Base-by-base conservation (phyloP, 2,888 invertebrate species). In the Lepidocyrtoides sp. region DNA sequence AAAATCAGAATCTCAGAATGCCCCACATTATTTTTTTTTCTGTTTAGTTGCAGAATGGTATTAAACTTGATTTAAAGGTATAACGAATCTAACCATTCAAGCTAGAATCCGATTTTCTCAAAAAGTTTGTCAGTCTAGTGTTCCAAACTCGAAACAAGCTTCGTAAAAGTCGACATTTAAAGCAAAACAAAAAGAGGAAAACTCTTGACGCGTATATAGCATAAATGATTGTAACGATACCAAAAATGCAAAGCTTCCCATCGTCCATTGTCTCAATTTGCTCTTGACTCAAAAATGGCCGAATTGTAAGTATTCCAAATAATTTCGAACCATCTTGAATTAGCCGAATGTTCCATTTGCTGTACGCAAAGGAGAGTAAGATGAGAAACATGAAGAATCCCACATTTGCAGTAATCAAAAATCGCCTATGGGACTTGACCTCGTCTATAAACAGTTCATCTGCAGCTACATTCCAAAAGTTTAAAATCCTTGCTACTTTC, bases 121-220 rank as follows among this genome's bases (percentile, higher is more conserved):
- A 36, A 69, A 91, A 77, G 2, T 57, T 69, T 3, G 84, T 57
- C 8, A 94, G 48, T 44, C 93, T 79, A 2, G 23, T 7, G 75
- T 93, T 94, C 93, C 93, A 93, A 66, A 66, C 51, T 20, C 88
- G 86, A 82, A 94, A 94, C n/a, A 88, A 72, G 82, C 84, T 82
- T 8, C 91, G 32, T 0, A 94, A 72, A 3, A 94, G 85, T 69
- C 93, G 89, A 54, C 91, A 90, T 32, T 93, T 92, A 85, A 94
- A 94, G 10, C 91, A 91, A 84, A 92, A 94, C 0, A 94, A n/a
- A 26, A 94, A 82, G 2, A 94, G 89, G 5, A 94, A 86, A 0
- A 89, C 79, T 51, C 93, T 75, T 7, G 92, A 92, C 0, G 93
- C 89, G 60, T 93, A 94, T 60, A 94, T 87, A 0, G 86, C 85